Evolutionary conservation across 2,888 invertebrate species (phyloP).

Genomic region (Dryococelus australis): DNA sequence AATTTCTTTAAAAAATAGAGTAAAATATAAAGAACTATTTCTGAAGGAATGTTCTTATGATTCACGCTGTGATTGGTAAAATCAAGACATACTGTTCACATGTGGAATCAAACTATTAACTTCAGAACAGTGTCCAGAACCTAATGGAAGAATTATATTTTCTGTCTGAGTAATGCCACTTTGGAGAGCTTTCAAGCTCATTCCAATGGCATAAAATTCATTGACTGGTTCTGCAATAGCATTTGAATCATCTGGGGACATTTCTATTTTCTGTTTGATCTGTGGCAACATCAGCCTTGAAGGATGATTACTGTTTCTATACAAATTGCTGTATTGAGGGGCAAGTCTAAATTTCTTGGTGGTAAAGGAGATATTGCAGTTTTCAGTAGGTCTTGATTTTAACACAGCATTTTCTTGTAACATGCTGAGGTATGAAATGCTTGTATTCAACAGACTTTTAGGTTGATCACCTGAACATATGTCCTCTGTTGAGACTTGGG

Average conservation of each 20-base stretch:
- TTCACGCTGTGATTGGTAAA: not conserved
- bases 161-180: slow-evolving; percentile 30
- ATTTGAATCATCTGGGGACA: not conserved
- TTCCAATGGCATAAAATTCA: slow-evolving; percentile 40
- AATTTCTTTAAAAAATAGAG: not conserved
- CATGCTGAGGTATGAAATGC: slow-evolving; percentile 21
- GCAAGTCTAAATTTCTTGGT: not conserved
- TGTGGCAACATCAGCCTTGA: slow-evolving; percentile 33
- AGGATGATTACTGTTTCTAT: not conserved
- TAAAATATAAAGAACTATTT: not conserved
- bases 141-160: slow-evolving; percentile 36
- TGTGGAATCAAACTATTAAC: not conserved
- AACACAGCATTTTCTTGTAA: not conserved
- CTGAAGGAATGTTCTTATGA: not conserved
- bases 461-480: not conserved
- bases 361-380: not conserved
- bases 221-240: slow-evolving; percentile 26
- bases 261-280: slow-evolving; percentile 35
- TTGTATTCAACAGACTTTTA: not conserved
- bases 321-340: not conserved
- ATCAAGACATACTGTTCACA: not conserved
- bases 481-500: not conserved
- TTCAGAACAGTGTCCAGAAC: slow-evolving; percentile 22
- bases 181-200: slow-evolving; percentile 38
- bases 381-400: slow-evolving; percentile 20